Evolutionary conservation across 2,797 vertebrate genomes (phyloP).

Genomic region (Bovichtus variegatus): DNA sequence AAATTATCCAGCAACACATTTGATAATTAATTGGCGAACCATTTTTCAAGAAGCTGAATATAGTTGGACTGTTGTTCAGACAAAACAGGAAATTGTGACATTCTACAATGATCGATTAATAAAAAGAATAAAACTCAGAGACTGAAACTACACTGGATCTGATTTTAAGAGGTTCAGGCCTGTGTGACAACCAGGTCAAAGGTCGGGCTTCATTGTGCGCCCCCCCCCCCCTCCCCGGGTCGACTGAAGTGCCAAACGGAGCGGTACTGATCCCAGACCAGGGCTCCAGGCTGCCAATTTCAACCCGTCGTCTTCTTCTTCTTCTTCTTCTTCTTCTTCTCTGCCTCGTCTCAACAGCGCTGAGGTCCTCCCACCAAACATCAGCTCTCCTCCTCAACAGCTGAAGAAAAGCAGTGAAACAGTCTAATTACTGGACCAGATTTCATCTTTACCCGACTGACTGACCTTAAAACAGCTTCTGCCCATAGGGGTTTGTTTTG

Average conservation of each 20-base stretch:
- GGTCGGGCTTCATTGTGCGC: neutral
- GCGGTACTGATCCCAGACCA: neutral
- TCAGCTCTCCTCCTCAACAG: neutral
- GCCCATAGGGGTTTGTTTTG: too few relatives aligned
- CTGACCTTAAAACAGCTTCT: too few relatives aligned
- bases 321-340: constrained; percentile 18
- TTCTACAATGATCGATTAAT: neutral
- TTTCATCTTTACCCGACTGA: too few relatives aligned
- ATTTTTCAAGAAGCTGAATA: neutral
- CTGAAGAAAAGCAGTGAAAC: neutral
- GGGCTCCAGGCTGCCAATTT: constrained; percentile 72
- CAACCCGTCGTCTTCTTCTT: constrained; percentile 20
- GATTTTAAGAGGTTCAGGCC: neutral
- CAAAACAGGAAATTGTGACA: neutral
- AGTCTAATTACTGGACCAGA: too few relatives aligned
- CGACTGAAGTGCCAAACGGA: constrained; percentile 41
- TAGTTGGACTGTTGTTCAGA: neutral
- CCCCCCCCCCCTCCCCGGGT: constrained; percentile 8
- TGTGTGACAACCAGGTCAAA: constrained; percentile 19
- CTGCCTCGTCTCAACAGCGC: constrained; percentile 43
- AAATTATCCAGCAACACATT: neutral
- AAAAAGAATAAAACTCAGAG: neutral
- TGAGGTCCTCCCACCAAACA: constrained; percentile 24
- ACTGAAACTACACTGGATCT: constrained; percentile 13
- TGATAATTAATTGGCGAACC: neutral